Evolutionary conservation across 2,113 vertebrate genomes (phyloP).

Genomic region (Tympanuchus pallidicinctus): DNA sequence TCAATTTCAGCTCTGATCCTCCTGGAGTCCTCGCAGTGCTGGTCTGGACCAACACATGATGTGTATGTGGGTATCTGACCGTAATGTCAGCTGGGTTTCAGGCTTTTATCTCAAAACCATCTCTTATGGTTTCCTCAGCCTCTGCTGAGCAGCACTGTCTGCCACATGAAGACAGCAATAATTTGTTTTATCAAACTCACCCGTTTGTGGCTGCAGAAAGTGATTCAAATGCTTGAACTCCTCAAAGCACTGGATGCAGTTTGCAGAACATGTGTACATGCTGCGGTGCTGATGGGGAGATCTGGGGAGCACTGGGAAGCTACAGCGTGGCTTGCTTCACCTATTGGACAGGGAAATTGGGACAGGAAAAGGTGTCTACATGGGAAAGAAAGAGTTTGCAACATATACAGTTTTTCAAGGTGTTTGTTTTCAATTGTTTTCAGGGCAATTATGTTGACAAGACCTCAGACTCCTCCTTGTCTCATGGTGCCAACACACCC

Average conservation of each 20-base stretch:
- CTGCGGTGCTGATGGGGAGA: background rate
- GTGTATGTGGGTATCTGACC: background rate
- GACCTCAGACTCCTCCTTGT: fast-evolving
- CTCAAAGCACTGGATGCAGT: background rate
- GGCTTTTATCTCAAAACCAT: background rate
- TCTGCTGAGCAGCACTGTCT: background rate
- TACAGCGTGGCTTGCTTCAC: background rate
- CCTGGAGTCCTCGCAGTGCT: background rate
- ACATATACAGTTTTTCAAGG: background rate
- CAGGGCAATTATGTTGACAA: background rate
- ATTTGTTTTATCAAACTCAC: background rate
- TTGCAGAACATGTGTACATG: background rate
- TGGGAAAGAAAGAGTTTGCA: background rate
- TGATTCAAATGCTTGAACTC: background rate
- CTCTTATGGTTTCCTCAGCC: background rate
- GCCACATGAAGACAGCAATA: background rate
- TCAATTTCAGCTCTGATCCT: background rate
- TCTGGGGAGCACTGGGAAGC: fast-evolving
- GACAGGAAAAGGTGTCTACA: background rate
- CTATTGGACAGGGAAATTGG: background rate
- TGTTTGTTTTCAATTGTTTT: too few relatives aligned
- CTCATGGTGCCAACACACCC: fast-evolving
- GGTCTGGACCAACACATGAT: background rate
- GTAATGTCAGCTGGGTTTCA: background rate
- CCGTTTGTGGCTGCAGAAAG: background rate